Conservation (phyloP, 2,113 vertebrate species). For the Colius striatus region DNA sequence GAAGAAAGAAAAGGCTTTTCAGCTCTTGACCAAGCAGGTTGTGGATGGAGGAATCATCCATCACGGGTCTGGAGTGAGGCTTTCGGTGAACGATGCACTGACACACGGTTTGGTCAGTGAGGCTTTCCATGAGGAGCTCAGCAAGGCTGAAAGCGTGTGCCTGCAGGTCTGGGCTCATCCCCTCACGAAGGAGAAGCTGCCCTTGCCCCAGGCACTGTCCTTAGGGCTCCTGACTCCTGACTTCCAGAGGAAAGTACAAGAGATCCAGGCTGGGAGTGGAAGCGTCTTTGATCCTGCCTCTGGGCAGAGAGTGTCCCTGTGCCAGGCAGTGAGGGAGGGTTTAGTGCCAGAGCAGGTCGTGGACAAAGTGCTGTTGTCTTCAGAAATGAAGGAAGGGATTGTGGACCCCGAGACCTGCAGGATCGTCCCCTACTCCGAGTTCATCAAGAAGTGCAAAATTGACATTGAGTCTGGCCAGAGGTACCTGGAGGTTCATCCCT, state of each 20-base stretch:
- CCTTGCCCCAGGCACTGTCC: slow-evolving; percentile 73
- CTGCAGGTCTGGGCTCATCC: slow-evolving; percentile 70
- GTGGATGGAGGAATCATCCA: slow-evolving; percentile 91
- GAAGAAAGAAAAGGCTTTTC: slow-evolving; percentile 75
- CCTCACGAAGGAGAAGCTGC: slow-evolving; percentile 69
- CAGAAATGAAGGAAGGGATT: slow-evolving; percentile 71
- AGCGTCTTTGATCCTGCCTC: slow-evolving; percentile 74
- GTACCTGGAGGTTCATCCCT: slow-evolving; percentile 87
- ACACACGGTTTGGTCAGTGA: slow-evolving; percentile 80
- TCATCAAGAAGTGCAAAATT: slow-evolving; percentile 89
- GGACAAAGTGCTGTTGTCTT: slow-evolving; percentile 67
- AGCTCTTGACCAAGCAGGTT: slow-evolving; percentile 85
- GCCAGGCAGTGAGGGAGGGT: slow-evolving; percentile 77
- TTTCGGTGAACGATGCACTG: slow-evolving; percentile 83
- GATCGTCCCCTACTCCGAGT: slow-evolving; percentile 85
- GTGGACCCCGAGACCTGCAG: slow-evolving; percentile 82
- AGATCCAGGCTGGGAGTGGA: slow-evolving; percentile 69
- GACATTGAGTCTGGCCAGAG: slow-evolving; percentile 89
- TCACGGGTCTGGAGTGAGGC: slow-evolving; percentile 86
- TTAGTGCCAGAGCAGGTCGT: slow-evolving; percentile 69
- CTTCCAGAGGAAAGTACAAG: slow-evolving; percentile 73
- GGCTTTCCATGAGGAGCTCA: slow-evolving; percentile 77
- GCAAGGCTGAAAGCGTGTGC: slow-evolving; percentile 79
- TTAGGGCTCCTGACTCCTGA: slow-evolving; percentile 45
- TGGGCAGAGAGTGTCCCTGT: slow-evolving; percentile 75